Evolutionary conservation across 2,113 vertebrate species (phyloP).

Genomic region (Hippocampus guttulatus): DNA sequence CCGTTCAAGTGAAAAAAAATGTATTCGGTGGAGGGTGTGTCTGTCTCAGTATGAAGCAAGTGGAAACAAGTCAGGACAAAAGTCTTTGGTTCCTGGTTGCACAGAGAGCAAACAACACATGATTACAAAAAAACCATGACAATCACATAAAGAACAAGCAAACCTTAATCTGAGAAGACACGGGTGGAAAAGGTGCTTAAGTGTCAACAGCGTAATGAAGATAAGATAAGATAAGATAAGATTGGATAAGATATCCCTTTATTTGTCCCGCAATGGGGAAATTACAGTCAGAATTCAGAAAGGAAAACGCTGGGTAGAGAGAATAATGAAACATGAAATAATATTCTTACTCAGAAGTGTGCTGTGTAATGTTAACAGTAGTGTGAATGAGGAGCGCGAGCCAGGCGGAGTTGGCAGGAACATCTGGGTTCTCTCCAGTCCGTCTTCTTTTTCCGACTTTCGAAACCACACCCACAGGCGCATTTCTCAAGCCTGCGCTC

Average conservation of each 20-base stretch:
- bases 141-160: no score
- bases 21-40: background rate
- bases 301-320: no score
- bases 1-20: background rate
- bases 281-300: no score
- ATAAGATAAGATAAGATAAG: no score
- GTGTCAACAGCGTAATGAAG: background rate
- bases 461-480: slow-evolving; percentile 2
- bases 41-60: background rate
- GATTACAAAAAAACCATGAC: background rate
- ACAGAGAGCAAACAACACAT: background rate
- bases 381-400: background rate
- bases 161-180: background rate
- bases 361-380: background rate
- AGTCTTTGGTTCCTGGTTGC: background rate
- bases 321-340: background rate
- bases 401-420: background rate
- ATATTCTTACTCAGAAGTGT: background rate
- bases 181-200: background rate
- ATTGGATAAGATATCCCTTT: no score
- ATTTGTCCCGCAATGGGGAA: no score
- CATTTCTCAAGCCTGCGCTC: background rate
- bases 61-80: slow-evolving; percentile 7
- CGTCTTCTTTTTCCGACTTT: background rate
- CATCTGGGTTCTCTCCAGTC: background rate